Conservation (phyloP, 2,797 vertebrate genomes). For the Megalops cyprinoides region DNA sequence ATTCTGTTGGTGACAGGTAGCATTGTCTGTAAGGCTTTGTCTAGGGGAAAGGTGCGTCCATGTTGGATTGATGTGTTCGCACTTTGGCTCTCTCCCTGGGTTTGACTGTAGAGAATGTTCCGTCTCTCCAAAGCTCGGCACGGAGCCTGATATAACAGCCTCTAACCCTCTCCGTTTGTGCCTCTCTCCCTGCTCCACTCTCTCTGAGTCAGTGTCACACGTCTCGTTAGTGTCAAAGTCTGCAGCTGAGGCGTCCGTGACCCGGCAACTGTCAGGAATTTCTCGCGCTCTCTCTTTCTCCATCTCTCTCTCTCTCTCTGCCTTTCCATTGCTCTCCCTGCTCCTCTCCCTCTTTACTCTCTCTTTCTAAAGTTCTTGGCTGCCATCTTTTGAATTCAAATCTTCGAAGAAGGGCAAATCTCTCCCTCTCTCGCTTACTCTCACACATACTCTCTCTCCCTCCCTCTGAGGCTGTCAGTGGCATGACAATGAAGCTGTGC, state of each 20-base stretch:
- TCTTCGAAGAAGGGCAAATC: constrained; percentile 1
- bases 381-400: constrained; percentile 1
- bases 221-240: constrained; percentile 24
- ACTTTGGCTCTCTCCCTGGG: not conserved
- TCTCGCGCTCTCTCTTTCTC: not conserved
- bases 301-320: not conserved
- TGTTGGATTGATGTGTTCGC: not conserved
- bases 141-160: not conserved
- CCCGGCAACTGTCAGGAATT: constrained; percentile 21
- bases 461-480: not conserved
- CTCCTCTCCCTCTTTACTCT: not conserved
- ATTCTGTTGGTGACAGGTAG: not conserved
- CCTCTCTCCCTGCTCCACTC: not conserved
- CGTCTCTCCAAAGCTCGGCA: not conserved
- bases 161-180: not conserved
- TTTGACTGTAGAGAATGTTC: not conserved
- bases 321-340: not conserved
- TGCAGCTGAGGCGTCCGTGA: constrained; percentile 27
- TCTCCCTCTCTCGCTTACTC: not conserved
- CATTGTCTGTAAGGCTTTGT: no score
- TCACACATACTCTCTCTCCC: constrained; percentile 3
- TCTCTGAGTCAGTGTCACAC: constrained; percentile 16
- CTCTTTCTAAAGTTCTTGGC: not conserved
- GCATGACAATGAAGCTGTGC: not conserved
- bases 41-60: not conserved